Evolutionary conservation across 2,797 vertebrate species (phyloP), one percentile per base, ranked within the genome.

Genomic region (Sebastes reedi): DNA sequence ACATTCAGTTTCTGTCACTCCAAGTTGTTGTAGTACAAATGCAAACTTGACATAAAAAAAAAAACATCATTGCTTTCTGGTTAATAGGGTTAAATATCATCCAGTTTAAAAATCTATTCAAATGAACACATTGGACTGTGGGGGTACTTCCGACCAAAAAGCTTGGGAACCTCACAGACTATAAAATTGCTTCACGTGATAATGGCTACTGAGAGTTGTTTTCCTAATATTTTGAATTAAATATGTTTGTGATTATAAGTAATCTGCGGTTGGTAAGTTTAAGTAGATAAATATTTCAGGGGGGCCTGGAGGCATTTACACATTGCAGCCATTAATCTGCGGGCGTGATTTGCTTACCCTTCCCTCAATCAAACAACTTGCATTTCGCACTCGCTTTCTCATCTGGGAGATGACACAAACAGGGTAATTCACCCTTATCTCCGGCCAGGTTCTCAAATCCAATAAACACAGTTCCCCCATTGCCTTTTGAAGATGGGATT

Each of bases 361-460:
- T 81, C 59, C 67, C 58, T 78, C 77, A 80, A 75, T 88, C 82
- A 88, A 85, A 83, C 50, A 9, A 74, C 66, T 64, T 55, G 60
- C 25, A 73, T 89, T 89, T 86, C 71, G 82, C 79, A 81, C 82
- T 82, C 3, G 27, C 66, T 72, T 66, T 79, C 80, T 86, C 85
- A 79, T 86, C 72, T 66, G 71, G 76, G 81, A 88, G 73, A 86
- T 70, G 75, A 75, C 85, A 87, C 84, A 86, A 87, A 16, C 86
- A 70, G 80, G 79, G 61, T 85, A 88, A 91, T 88, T 87, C 83
- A 83, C 84, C 85, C 85, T 91, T 91, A 92, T 92, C 91, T 91
- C 67, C 1, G 50, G 84, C 80, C 90, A 87, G 88, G 73, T 87
- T 89, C 79, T 88, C 70, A 68, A 83, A 92, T 87, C 90, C 86